Percentiles rank a stretch among this genome's conserved stretches.
Evolutionary conservation across 2,888 invertebrate genomes (phyloP).

Genomic region (Pammene aurita): DNA sequence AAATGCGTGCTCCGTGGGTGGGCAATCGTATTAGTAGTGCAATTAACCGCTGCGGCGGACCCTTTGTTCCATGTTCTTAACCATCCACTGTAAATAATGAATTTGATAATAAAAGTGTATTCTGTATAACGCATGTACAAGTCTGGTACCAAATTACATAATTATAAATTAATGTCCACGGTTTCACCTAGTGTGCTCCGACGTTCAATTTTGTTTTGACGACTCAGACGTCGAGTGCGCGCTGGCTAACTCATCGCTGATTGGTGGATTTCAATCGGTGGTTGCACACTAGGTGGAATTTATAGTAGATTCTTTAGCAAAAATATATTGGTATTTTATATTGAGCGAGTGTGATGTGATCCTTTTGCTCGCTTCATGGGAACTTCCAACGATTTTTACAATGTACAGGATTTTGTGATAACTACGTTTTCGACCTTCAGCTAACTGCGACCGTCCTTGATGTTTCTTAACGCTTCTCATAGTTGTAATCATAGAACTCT

Average conservation of each 20-base stretch:
- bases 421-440: slow-evolving; percentile 50
- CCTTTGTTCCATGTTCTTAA: slow-evolving; percentile 50
- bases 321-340: slow-evolving; percentile 54
- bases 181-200: slow-evolving; percentile 38
- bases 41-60: slow-evolving; percentile 65
- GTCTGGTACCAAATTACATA: slow-evolving; percentile 50
- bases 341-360: slow-evolving; percentile 58
- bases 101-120: slow-evolving; percentile 40
- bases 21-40: slow-evolving; percentile 63
- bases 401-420: slow-evolving; percentile 56
- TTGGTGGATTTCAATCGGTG: slow-evolving; percentile 7
- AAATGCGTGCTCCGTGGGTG: slow-evolving; percentile 53
- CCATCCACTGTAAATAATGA: slow-evolving; percentile 38
- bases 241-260: background rate
- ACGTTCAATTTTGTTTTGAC: slow-evolving; percentile 13
- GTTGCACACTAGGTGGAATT: slow-evolving; percentile 25
- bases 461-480: slow-evolving; percentile 44
- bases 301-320: slow-evolving; percentile 45
- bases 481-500: slow-evolving; percentile 36
- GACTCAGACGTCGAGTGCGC: background rate
- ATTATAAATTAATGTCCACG: slow-evolving; percentile 41
- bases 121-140: slow-evolving; percentile 46
- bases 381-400: slow-evolving; percentile 50
- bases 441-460: slow-evolving; percentile 59
- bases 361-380: slow-evolving; percentile 45